Evolutionary conservation across 1,140 invertebrate genomes (phyloP), one percentile per base, ranked within the genome.

Genomic region (Apis laboriosa): DNA sequence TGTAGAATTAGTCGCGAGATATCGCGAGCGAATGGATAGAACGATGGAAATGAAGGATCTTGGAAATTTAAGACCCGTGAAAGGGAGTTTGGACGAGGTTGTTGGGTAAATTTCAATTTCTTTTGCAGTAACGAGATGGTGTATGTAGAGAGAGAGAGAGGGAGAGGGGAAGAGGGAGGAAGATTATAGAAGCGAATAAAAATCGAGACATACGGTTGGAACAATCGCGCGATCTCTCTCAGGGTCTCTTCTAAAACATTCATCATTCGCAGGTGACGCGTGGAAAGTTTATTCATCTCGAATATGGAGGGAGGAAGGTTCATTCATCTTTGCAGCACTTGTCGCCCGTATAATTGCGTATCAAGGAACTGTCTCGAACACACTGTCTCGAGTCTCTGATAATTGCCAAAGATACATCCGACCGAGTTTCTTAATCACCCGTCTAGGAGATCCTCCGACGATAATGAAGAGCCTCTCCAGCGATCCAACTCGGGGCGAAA

Each of bases 301-400:
- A 58, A 15, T 13, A n/a, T 15, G 21, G 60, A 28, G 19, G 28
- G 28, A 28, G 56, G 12, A 74, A 49, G 56, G 58, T 74, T 74
- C 72, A 60, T 74, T 74, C 72, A 61, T 74, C 72, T 74, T 74
- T 74, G 17, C 72, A n/a, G 71, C 55, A 60, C 72, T 74, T 58
- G 72, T 74, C 72, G 55, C 72, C 55, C 34, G 49, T 34, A 80
- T 87, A 87, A 86, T 86, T 83, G 84, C 58, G 64, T 61, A 71
- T 78, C 63, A 71, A 55, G 51, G 56, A 68, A 85, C 63, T 68
- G 72, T 86, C 24, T 60, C 63, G 78, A 77, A 56, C 21, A 24
- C n/a, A 8, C 43, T 24, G 13, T 71, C 43, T 51, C 19, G 49
- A 58, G n/a, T 34, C 66, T 56, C 17, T 78, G 75, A 78, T 78